Base-by-base conservation (phyloP, 2,113 vertebrate genomes). In the Leucoraja erinaceus region DNA sequence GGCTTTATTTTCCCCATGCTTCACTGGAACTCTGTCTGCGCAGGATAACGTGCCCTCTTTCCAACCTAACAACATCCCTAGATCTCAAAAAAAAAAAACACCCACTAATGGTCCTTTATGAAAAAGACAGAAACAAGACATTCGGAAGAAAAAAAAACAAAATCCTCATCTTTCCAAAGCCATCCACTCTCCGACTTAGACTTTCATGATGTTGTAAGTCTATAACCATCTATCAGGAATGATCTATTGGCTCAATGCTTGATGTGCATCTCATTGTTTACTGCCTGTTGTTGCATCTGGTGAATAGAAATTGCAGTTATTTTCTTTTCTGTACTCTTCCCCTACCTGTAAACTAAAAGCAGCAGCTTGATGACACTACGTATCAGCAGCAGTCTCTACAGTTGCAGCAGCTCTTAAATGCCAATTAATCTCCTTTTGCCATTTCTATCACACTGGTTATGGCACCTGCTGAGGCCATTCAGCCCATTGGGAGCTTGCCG, bases 181-280 rank as follows among this genome's bases (percentile, higher is more conserved):
- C 79, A 56, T 83, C 20, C 6, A 22, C 20, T 10, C 47, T 54
- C 8, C 22, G 11, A 59, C 11, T 12, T 84, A 86, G 28, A 63
- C 25, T 61, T 28, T 86, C 20, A 59, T 75, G 3, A 28, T 28
- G 28, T 9, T 61, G 25, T 25, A 4, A 0, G 25, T 86, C 25
- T 12, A 61, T 86, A 61, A 61, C 83, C 56, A 86, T 86, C 83
- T 56, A 86, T 86, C 56, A 86, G 28, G 83, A 59, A 61, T n/a
- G 83, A 86, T 61, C n/a, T 86, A 86, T 61, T 61, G 56, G 56
- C 5, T 86, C 25, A 61, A 61, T n/a, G 83, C 83, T n/a, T 86
- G 56, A 63, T 25, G 5, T 61, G 11, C 56, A 86, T 61, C 83
- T 61, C 28, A n/a, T 86, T 86, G 83, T 10, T 84, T 59, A 11